phyloP scores from a whole-genome alignment of 53 echinoderm and acorn worm species.

The Henricia sp. region DNA sequence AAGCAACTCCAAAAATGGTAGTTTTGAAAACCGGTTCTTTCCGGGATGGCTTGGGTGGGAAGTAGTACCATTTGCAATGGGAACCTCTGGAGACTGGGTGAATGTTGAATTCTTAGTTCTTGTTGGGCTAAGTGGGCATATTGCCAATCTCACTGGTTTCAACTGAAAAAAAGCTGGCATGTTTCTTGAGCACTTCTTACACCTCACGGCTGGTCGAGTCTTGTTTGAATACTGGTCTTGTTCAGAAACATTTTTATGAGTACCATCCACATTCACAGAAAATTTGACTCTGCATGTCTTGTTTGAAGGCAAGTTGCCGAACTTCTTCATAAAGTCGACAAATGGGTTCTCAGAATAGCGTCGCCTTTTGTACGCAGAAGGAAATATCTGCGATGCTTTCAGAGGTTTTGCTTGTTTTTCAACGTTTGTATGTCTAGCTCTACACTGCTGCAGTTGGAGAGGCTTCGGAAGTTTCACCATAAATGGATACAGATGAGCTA shows the following conservation, averaged over 20 bases:
- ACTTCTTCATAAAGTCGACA: not conserved
- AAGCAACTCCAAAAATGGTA: no score
- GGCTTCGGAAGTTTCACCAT: not conserved
- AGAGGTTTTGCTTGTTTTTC: not conserved
- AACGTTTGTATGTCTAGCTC: not conserved
- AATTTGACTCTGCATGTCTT: not conserved
- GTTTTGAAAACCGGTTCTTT: no score
- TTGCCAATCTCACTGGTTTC: conserved; percentile 10
- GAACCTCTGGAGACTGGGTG: no score
- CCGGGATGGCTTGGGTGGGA: no score
- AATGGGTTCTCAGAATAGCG: not conserved
- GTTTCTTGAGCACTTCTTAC: conserved; percentile 1
- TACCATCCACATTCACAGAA: not conserved
- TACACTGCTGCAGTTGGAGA: not conserved
- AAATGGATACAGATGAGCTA: not conserved
- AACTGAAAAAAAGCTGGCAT: conserved; percentile 6
- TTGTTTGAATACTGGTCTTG: not conserved
- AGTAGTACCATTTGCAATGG: no score
- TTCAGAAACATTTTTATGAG: no score
- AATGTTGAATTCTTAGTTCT: no score
- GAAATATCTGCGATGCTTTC: not conserved
- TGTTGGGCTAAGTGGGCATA: no score
- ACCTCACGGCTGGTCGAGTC: no score
- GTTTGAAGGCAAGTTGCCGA: not conserved
- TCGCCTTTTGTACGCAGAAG: not conserved